Evolutionary conservation across 2,797 vertebrate species (phyloP).

Genomic region (Poecilia picta): DNA sequence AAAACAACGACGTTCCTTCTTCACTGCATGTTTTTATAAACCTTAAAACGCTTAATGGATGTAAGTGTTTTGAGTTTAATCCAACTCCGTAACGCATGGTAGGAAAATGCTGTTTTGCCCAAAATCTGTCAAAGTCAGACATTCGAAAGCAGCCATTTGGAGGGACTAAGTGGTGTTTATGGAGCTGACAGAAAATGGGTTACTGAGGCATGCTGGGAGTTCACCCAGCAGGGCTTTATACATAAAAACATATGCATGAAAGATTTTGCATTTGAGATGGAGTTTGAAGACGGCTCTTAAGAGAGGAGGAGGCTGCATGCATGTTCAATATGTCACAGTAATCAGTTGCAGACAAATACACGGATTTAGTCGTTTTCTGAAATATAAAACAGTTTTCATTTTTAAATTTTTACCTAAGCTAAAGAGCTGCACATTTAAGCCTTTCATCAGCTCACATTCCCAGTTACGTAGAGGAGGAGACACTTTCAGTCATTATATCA

Average conservation of each 20-base stretch:
- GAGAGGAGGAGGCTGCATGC: background rate
- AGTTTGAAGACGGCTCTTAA: background rate
- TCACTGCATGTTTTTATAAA: background rate
- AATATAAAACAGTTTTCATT: background rate
- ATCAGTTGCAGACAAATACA: background rate
- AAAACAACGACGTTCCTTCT: background rate
- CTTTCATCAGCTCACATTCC: background rate
- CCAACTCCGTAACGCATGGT: background rate
- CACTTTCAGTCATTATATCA: background rate
- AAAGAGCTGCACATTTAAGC: background rate
- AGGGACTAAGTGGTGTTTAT: background rate
- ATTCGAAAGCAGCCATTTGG: background rate
- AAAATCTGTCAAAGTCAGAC: background rate
- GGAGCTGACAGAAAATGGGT: background rate
- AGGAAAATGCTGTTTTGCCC: background rate
- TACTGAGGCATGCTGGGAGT: background rate
- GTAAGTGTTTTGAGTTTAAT: background rate
- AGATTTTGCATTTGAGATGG: background rate
- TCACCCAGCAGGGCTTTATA: background rate
- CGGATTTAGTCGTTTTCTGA: background rate
- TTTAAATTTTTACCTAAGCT: background rate
- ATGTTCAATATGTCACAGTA: background rate
- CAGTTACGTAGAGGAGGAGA: background rate
- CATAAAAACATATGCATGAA: background rate
- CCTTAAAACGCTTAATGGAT: background rate